Evolutionary conservation across 2,113 vertebrate species (phyloP).

Genomic region (Paracyprichromis sp.): DNA sequence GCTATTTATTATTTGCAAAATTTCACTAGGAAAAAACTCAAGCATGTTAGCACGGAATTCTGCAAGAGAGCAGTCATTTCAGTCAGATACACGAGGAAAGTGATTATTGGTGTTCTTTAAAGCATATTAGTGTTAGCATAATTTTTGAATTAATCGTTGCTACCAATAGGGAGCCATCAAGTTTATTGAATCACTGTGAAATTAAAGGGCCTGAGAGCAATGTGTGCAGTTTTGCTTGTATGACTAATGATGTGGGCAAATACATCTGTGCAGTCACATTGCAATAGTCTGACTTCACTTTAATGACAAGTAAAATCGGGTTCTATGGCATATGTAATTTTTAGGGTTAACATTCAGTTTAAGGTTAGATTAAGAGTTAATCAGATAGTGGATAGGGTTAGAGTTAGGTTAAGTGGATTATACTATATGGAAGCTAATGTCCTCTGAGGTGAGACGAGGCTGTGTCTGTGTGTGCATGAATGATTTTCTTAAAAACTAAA

Average conservation of each 20-base stretch:
- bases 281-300: neutral
- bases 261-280: neutral
- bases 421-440: neutral
- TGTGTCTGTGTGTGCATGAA: neutral
- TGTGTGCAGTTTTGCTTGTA: neutral
- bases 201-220: neutral
- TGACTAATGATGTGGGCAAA: neutral
- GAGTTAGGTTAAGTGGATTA: neutral
- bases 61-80: neutral
- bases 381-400: neutral
- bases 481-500: neutral
- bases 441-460: neutral
- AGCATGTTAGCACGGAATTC: neutral
- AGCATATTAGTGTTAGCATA: conserved; percentile 1
- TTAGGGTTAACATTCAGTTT: neutral
- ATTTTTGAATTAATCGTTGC: neutral
- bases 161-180: neutral
- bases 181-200: neutral
- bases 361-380: neutral
- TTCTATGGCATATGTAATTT: neutral
- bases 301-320: neutral
- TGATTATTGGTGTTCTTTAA: neutral
- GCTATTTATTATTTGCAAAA: neutral
- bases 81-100: neutral
- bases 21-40: neutral